These are phyloP conservation scores for Nasonia vitripennis DNA, from an alignment of 1,140 invertebrate species.

Conservation along the genomic window DNA sequence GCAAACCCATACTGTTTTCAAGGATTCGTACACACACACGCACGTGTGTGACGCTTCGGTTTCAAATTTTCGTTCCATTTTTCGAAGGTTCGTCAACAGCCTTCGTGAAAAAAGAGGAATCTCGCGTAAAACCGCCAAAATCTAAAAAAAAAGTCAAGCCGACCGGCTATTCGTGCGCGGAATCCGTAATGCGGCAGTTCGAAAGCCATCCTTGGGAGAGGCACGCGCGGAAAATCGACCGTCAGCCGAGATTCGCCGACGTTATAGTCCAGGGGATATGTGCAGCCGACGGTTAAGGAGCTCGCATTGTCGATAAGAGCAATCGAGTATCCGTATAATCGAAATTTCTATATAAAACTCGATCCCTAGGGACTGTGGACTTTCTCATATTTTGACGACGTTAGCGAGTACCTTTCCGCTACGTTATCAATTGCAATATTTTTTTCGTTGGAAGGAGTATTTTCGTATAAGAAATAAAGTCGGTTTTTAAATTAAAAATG, in stretches of 20 bases:
- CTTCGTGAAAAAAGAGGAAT: neutral
- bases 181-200: neutral
- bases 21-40: neutral
- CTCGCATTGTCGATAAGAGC: too few species aligned
- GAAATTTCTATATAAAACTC: neutral
- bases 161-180: neutral
- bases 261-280: neutral
- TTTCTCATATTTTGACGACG: too few species aligned
- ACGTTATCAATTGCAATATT: too few species aligned
- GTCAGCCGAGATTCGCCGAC: neutral
- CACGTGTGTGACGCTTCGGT: neutral
- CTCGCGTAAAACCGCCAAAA: neutral
- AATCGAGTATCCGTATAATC: neutral
- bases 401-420: too few species aligned
- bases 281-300: neutral
- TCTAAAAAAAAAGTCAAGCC: neutral
- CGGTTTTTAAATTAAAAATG: too few species aligned
- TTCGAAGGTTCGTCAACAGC: slow-evolving; percentile 5
- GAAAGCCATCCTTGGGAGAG: neutral
- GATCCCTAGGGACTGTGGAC: neutral
- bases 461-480: too few species aligned
- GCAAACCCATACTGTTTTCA: neutral
- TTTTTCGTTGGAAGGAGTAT: too few species aligned
- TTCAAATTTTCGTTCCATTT: neutral
- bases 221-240: neutral